Percentiles rank a stretch among this genome's conserved stretches.
Conservation (phyloP, 2,113 vertebrate species). For the Neomonachus schauinslandi region DNA sequence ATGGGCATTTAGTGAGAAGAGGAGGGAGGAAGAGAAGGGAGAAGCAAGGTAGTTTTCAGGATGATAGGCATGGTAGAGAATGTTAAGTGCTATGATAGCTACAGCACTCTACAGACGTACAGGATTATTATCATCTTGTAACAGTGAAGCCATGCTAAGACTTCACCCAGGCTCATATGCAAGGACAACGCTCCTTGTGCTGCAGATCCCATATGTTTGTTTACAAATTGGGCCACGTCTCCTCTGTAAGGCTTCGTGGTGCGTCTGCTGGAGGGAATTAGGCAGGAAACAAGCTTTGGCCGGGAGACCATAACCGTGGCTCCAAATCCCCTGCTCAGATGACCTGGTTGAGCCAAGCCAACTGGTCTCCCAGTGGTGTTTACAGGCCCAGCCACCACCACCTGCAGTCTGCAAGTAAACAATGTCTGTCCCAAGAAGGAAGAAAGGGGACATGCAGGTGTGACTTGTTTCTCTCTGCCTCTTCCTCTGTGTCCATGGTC, state of each 20-base stretch:
- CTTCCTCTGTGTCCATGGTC: background rate
- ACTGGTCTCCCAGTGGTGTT: constrained; percentile 58
- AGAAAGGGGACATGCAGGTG: constrained; percentile 71
- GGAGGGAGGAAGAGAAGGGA: background rate
- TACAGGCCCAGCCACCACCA: constrained; percentile 78
- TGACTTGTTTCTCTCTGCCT: constrained; percentile 41
- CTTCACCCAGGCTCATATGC: background rate
- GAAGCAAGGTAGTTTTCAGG: background rate
- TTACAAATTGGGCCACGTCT: constrained; percentile 59
- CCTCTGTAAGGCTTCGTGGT: background rate
- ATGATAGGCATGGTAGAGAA: background rate
- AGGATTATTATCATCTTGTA: background rate
- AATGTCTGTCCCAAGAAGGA: constrained; percentile 58
- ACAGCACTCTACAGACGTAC: background rate
- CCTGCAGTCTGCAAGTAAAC: constrained; percentile 80
- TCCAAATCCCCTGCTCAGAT: constrained; percentile 61
- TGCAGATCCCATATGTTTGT: constrained; percentile 27
- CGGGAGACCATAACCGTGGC: constrained; percentile 62
- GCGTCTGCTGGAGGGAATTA: constrained; percentile 69
- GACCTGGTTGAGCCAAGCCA: constrained; percentile 64
- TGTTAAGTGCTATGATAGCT: background rate
- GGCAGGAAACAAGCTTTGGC: constrained; percentile 83
- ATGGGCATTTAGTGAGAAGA: background rate
- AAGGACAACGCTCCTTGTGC: background rate
- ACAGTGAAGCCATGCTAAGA: background rate